phyloP scores from a whole-genome alignment of 2,113 vertebrate genomes.

The Gambusia holbrooki region DNA sequence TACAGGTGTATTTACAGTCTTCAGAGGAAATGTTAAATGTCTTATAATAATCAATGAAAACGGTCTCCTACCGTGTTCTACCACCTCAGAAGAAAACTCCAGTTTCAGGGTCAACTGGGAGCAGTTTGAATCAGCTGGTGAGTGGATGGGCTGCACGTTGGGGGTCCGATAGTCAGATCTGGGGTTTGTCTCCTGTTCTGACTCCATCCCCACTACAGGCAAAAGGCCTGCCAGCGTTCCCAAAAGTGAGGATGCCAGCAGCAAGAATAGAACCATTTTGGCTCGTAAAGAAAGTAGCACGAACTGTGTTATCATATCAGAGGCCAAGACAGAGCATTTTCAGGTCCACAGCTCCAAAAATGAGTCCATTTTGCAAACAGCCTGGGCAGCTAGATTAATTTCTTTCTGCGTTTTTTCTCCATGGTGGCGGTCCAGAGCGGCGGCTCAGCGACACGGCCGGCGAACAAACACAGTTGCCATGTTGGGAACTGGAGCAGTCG shows the following conservation, averaged over 20 bases:
- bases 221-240: slow-evolving; percentile 15
- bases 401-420: slow-evolving; percentile 99
- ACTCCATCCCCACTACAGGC: slow-evolving; percentile 81
- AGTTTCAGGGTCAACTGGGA: slow-evolving; percentile 88
- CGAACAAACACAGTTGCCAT: slow-evolving; percentile 66
- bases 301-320: slow-evolving; percentile 27
- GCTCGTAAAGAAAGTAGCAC: background rate
- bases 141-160: slow-evolving; percentile 54
- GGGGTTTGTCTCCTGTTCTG: slow-evolving; percentile 68
- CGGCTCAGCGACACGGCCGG: slow-evolving; percentile 72
- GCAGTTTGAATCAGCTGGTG: slow-evolving; percentile 82
- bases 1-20: background rate
- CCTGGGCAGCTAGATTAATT: slow-evolving; percentile 82
- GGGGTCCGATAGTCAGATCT: slow-evolving; percentile 17
- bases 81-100: slow-evolving; percentile 91
- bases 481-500: slow-evolving; percentile 16
- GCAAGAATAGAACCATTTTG: slow-evolving; percentile 77
- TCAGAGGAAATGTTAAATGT: background rate
- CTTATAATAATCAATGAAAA: background rate
- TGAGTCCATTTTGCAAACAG: slow-evolving; percentile 75
- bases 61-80: slow-evolving; percentile 89
- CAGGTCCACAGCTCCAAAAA: slow-evolving; percentile 75
- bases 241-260: slow-evolving; percentile 71
- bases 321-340: slow-evolving; percentile 47
- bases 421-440: slow-evolving; percentile 80